A percentile compares a stretch with the other conserved stretches of the same genome.
phyloP scores from a whole-genome alignment of 2,113 vertebrate species.

The Neogobius melanostomus region DNA sequence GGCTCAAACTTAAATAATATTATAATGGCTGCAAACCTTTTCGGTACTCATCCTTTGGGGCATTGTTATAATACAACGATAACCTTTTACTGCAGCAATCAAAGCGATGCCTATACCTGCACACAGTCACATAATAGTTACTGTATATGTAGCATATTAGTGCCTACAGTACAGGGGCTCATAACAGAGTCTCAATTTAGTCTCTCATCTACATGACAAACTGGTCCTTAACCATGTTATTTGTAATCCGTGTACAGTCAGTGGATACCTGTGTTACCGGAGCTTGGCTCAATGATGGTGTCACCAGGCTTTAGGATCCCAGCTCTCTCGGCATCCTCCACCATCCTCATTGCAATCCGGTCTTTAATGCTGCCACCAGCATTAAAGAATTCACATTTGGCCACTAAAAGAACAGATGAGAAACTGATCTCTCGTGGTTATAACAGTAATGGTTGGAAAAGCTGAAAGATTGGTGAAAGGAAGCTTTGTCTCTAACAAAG shows the following conservation, averaged over 20 bases:
- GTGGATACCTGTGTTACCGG: slow-evolving; percentile 88
- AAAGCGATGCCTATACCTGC: slow-evolving; percentile 89
- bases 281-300: slow-evolving; percentile 95
- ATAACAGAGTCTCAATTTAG: no score
- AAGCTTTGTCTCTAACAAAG: slow-evolving; percentile 16
- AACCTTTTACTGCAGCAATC: slow-evolving; percentile 88
- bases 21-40: slow-evolving; percentile 76
- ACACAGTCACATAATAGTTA: background rate
- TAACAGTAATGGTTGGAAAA: background rate
- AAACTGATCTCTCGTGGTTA: background rate
- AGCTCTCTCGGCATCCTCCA: slow-evolving; percentile 88
- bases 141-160: background rate
- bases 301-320: slow-evolving; percentile 89
- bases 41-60: slow-evolving; percentile 94
- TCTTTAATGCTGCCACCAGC: slow-evolving; percentile 96
- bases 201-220: no score
- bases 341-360: slow-evolving; percentile 91
- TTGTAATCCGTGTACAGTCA: background rate
- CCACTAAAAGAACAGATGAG: slow-evolving; percentile 78
- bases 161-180: no score
- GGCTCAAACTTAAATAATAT: background rate
- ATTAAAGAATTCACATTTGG: slow-evolving; percentile 95
- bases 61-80: slow-evolving; percentile 90
- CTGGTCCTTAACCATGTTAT: no score
- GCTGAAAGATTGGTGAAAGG: background rate